A percentile compares a stretch with the other conserved stretches of the same genome.
phyloP scores from a whole-genome alignment of 2,113 vertebrate genomes.

The Chloroceryle aenea region DNA sequence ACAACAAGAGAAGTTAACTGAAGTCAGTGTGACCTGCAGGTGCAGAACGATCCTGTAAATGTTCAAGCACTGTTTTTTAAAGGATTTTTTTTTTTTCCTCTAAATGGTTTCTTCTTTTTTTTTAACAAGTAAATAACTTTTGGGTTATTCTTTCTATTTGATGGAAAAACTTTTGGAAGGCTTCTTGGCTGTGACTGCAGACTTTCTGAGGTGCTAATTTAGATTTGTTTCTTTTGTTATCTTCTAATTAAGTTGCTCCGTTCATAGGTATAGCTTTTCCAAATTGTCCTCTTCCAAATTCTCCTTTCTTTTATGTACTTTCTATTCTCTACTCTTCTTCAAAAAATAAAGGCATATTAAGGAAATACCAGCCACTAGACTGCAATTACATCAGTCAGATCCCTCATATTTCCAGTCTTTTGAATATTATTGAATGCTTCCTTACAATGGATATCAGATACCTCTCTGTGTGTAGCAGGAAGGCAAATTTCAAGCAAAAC shows the following conservation, averaged over 20 bases:
- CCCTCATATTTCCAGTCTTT: neutral
- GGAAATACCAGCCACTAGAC: neutral
- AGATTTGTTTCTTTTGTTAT: conserved; percentile 30
- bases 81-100: neutral
- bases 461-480: neutral
- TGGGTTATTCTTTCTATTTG: neutral
- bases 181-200: neutral
- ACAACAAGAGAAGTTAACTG: neutral
- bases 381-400: neutral
- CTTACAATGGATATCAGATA: neutral
- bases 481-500: neutral
- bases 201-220: neutral
- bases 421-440: neutral
- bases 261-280: neutral
- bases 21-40: neutral
- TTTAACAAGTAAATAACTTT: neutral
- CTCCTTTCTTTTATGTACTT: neutral
- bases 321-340: neutral
- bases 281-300: neutral
- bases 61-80: neutral
- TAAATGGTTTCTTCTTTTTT: neutral
- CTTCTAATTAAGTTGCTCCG: conserved; percentile 12
- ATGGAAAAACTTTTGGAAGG: conserved; percentile 1
- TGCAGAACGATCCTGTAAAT: accelerated
- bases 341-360: conserved; percentile 23